A percentile compares a stretch with the other conserved stretches of the same genome.
Evolutionary conservation across 1,140 invertebrate species (phyloP).

Genomic region (Agrypnia vestita): DNA sequence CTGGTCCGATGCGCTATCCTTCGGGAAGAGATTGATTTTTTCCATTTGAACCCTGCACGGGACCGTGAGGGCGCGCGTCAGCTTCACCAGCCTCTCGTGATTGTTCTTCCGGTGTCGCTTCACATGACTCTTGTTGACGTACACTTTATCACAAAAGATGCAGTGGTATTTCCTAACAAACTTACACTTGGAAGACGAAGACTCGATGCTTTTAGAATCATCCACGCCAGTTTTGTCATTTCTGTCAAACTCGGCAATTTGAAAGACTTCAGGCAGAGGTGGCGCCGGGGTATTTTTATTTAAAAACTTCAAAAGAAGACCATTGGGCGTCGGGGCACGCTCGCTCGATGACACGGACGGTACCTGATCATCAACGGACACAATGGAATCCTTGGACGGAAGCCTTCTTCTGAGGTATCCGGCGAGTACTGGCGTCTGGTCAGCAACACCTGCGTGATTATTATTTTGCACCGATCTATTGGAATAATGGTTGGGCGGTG

Average conservation of each 20-base stretch:
- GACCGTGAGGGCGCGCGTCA: conserved; percentile 2
- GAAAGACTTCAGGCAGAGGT: background rate
- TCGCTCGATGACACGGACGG: conserved; percentile 21
- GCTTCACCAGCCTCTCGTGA: background rate
- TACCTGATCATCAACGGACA: background rate
- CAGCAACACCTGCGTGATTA: too few species aligned
- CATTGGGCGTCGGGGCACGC: background rate
- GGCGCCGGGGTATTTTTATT: background rate
- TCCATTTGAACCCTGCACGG: conserved; percentile 28
- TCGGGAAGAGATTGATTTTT: background rate
- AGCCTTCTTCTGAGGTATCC: too few species aligned
- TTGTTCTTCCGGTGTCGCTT: conserved; percentile 3
- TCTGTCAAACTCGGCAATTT: background rate
- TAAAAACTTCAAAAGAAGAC: background rate
- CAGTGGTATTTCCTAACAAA: background rate
- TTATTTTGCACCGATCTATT: too few species aligned
- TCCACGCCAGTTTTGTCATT: too few species aligned
- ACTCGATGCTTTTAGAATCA: background rate
- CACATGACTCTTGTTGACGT: conserved; percentile 17
- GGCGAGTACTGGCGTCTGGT: too few species aligned
- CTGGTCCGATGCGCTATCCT: background rate
- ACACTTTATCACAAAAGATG: conserved; percentile 16
- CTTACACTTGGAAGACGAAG: background rate
- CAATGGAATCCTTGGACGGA: background rate
- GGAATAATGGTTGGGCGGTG: too few species aligned